Evolutionary conservation across 2,797 vertebrate genomes (phyloP), one percentile per base, ranked within the genome.

Genomic region (Mormyrus proboscirostris): DNA sequence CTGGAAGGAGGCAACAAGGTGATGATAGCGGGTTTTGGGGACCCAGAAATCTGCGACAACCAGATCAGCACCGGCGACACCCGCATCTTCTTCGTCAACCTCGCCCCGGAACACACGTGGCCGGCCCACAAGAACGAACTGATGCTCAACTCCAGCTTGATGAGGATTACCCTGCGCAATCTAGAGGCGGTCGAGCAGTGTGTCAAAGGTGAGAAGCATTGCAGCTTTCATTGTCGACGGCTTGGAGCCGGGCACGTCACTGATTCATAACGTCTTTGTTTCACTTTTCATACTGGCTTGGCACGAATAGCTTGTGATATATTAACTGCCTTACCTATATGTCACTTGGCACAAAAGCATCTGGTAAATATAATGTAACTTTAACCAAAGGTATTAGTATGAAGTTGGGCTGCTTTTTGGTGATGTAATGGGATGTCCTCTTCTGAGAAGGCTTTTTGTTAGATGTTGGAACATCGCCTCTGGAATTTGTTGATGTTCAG

Each of bases 81-180:
- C 0, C 96, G 99, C 92, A 99, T 99, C 91, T 99, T 99, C 96
- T 99, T 99, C 22, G 97, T 98, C 85, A 99, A 99, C 94, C 95
- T 96, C 0, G 96, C 97, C 0, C 95, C 96, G 0, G 96, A 95
- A 49, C 94, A 93, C 91, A 93, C 97, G 95, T 97, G 97, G 95
- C 97, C 97, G 0, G 95, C 95, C 0, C 97, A 98, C 94, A 98
- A 97, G 95, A 98, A 98, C 0, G 97, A 99, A 95, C 96, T 99
- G n/a, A 97, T 98, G 98, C 97, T 99, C 65, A 99, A 99, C 95
- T 99, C 99, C 79, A 99, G 99, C 91, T 96, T 99, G 92, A 98
- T 99, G 98, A 95, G 99, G 94, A 99, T 99, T 95, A 99, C 98
- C 0, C 95, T 99, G 91, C 96, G 99, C 88, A 99, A 99, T 96